phyloP scores from a whole-genome alignment of 2,888 invertebrate genomes.

The Candidula unifasciata region DNA sequence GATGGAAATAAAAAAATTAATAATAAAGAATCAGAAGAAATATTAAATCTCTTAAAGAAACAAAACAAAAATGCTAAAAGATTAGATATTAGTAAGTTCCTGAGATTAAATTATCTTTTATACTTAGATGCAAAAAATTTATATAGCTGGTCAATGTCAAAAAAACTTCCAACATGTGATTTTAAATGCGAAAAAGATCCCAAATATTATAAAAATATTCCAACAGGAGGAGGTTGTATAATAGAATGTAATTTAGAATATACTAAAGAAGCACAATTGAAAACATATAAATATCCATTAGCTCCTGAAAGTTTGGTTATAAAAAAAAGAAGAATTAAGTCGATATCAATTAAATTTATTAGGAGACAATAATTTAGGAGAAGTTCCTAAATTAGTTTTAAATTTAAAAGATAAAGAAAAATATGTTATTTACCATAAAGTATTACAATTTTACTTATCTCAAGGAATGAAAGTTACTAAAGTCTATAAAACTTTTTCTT shows the following conservation, averaged over 20 bases:
- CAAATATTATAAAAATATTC: conserved; percentile 43
- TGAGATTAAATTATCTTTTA: no score
- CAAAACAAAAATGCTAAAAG: no score
- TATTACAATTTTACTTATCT: conserved; percentile 65
- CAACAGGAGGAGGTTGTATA: conserved; percentile 32
- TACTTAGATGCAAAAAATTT: no score
- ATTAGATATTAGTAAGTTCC: no score
- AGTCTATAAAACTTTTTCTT: conserved; percentile 69
- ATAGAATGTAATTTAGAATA: conserved; percentile 50
- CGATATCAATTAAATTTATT: conserved; percentile 49
- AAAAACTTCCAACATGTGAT: no score
- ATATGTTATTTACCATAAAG: conserved; percentile 69
- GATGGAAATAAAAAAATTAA: no score
- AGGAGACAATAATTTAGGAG: conserved; percentile 16
- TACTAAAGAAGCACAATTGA: conserved; percentile 43
- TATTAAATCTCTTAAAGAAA: no score
- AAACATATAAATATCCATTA: conserved; percentile 45
- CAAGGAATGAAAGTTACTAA: conserved; percentile 61
- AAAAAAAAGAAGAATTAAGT: conserved; percentile 49
- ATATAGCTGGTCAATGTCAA: no score
- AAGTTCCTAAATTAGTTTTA: conserved; percentile 11
- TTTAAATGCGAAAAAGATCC: conserved; percentile 32
- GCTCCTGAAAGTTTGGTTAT: conserved; percentile 45
- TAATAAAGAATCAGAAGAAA: no score
- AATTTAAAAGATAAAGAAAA: conserved; percentile 16